phyloP scores from a whole-genome alignment of 2,888 invertebrate species.

The Tenodera sinensis region DNA sequence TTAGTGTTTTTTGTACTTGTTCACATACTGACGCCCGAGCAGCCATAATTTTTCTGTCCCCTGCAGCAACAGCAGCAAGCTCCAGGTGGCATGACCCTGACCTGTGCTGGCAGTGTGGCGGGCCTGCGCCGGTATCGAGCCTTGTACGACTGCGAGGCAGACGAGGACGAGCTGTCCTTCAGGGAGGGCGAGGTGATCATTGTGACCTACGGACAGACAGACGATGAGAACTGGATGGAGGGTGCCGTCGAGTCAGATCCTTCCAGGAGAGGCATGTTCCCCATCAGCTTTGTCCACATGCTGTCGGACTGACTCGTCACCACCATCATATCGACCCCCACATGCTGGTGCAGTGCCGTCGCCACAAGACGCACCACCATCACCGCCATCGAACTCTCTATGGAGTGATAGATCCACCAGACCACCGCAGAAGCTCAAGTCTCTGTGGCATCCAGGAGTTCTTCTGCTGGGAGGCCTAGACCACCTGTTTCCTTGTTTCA shows the following conservation, averaged over 20 bases:
- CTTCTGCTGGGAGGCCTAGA: background rate
- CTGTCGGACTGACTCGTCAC: constrained; percentile 56
- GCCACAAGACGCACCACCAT: background rate
- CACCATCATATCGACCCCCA: background rate
- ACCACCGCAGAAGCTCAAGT: background rate
- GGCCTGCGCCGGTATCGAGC: constrained; percentile 74
- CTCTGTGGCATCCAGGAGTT: background rate
- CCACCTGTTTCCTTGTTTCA: background rate
- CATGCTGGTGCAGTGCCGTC: background rate
- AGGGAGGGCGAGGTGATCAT: constrained; percentile 91
- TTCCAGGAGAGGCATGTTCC: constrained; percentile 86
- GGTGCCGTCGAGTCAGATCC: constrained; percentile 84
- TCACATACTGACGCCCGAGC: constrained; percentile 30
- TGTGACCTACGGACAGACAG: constrained; percentile 86
- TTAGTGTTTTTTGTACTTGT: background rate
- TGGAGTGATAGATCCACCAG: background rate
- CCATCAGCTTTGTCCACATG: constrained; percentile 95
- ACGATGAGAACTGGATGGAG: constrained; percentile 98
- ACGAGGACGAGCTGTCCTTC: constrained; percentile 94
- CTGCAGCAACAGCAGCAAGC: constrained; percentile 36
- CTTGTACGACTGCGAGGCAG: constrained; percentile 92
- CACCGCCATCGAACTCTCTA: background rate
- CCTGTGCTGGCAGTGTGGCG: constrained; percentile 39
- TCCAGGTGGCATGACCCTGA: background rate
- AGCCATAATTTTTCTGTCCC: constrained; percentile 42